These are phyloP conservation scores for Proterorhinus semilunaris DNA, from an alignment of 2,113 vertebrate species.

Conservation along the genomic window DNA sequence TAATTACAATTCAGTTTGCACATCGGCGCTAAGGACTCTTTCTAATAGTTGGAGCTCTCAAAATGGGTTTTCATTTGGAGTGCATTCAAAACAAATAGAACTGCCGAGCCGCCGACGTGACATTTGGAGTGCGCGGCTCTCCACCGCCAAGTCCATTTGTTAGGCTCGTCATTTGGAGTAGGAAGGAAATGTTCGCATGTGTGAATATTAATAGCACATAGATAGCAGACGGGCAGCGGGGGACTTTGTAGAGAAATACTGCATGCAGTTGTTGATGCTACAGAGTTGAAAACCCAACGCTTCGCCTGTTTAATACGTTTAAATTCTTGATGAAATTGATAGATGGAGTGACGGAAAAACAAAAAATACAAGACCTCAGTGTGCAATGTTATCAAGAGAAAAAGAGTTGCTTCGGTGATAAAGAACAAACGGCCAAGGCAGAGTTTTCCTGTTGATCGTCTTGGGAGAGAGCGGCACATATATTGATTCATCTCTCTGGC, in stretches of 20 bases:
- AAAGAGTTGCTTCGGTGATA: constrained; percentile 21
- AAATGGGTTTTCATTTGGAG: constrained; percentile 70
- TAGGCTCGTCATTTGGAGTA: constrained; percentile 42
- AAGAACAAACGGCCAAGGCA: constrained; percentile 15
- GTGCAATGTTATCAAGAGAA: constrained; percentile 39
- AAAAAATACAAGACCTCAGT: constrained; percentile 21
- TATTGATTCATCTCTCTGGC: constrained; percentile 28
- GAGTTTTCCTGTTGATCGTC: constrained; percentile 35
- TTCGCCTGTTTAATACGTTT: constrained; percentile 37
- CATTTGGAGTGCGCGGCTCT: constrained; percentile 58
- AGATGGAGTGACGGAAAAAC: constrained; percentile 17
- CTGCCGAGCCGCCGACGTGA: constrained; percentile 50
- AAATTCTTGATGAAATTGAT: constrained; percentile 45
- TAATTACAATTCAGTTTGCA: constrained; percentile 67
- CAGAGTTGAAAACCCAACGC: constrained; percentile 21
- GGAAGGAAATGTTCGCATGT: constrained; percentile 44
- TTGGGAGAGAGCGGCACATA: constrained; percentile 31
- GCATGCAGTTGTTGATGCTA: constrained; percentile 29
- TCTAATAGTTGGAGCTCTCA: constrained; percentile 60
- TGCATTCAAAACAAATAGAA: constrained; percentile 69
- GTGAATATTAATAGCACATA: constrained; percentile 54
- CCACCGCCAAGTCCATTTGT: constrained; percentile 53
- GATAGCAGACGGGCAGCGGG: constrained; percentile 21
- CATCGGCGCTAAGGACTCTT: constrained; percentile 58
- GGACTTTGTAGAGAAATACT: constrained; percentile 20